These are phyloP conservation scores for Haemorhous mexicanus DNA, from an alignment of 2,113 vertebrate genomes.

Conservation along the genomic window DNA sequence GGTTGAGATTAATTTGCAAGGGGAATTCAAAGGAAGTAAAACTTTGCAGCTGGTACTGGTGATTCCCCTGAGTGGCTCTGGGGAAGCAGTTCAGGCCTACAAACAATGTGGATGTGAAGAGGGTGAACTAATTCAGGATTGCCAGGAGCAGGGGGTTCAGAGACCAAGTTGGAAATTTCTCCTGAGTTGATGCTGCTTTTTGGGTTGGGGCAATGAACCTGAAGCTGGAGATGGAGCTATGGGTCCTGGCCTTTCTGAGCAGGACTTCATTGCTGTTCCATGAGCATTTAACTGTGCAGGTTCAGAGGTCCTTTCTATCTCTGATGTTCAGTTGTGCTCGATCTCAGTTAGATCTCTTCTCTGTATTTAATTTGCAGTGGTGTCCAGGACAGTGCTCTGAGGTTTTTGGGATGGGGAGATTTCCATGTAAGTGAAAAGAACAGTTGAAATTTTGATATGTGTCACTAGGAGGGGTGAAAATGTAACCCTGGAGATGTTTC, in stretches of 20 bases:
- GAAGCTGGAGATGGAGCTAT: background rate
- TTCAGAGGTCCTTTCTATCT: background rate
- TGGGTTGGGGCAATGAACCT: background rate
- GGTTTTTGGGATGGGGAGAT: background rate
- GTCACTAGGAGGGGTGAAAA: background rate
- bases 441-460: rapidly evolving
- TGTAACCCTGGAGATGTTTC: background rate
- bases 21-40: background rate
- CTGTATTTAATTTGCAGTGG: background rate
- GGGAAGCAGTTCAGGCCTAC: background rate
- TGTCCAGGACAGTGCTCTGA: background rate
- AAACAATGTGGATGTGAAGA: background rate
- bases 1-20: background rate
- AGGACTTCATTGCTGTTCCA: background rate
- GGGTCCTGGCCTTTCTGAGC: background rate
- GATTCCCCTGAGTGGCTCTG: background rate
- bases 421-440: background rate
- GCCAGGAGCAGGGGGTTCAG: background rate
- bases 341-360: background rate
- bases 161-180: background rate
- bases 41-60: background rate
- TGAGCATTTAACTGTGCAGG: background rate
- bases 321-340: background rate
- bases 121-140: background rate
- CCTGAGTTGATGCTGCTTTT: background rate